Evolutionary conservation across 2,113 vertebrate species (phyloP).

Genomic region (Entelurus aequoreus): DNA sequence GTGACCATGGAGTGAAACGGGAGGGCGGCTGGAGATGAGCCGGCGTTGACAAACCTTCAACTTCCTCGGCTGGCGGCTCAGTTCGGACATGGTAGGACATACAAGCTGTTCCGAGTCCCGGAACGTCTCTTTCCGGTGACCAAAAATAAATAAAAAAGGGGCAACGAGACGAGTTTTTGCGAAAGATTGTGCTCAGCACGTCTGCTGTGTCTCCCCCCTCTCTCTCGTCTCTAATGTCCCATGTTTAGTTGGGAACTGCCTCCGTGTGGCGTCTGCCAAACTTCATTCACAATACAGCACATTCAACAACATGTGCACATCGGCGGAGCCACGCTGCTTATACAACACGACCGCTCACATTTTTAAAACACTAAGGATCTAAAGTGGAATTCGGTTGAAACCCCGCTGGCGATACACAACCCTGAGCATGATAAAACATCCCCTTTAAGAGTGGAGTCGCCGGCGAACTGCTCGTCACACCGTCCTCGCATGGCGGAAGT

Average conservation of each 20-base stretch:
- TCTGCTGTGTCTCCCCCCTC: neutral
- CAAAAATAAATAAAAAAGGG: neutral
- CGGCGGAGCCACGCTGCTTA: neutral
- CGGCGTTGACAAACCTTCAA: slow-evolving; percentile 61
- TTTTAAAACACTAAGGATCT: neutral
- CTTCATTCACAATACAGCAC: slow-evolving; percentile 12
- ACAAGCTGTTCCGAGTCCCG: slow-evolving; percentile 21
- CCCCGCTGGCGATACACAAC: neutral
- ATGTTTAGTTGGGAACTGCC: neutral
- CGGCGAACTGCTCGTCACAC: neutral
- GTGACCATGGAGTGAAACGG: slow-evolving; percentile 57
- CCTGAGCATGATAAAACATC: neutral
- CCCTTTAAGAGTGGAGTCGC: slow-evolving; percentile 23
- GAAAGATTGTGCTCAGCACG: neutral
- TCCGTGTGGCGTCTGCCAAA: slow-evolving; percentile 19
- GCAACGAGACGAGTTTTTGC: neutral
- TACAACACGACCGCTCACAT: neutral
- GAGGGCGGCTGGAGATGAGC: slow-evolving; percentile 59
- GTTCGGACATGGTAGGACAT: slow-evolving; percentile 74
- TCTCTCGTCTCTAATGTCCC: neutral
- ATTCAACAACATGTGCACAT: neutral
- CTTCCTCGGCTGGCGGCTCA: slow-evolving; percentile 63
- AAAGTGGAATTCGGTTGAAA: slow-evolving; percentile 21
- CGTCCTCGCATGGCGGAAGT: slow-evolving; percentile 32
- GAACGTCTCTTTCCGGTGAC: neutral